Conservation (phyloP, 2,797 vertebrate genomes). For the Girardinus metallicus region DNA sequence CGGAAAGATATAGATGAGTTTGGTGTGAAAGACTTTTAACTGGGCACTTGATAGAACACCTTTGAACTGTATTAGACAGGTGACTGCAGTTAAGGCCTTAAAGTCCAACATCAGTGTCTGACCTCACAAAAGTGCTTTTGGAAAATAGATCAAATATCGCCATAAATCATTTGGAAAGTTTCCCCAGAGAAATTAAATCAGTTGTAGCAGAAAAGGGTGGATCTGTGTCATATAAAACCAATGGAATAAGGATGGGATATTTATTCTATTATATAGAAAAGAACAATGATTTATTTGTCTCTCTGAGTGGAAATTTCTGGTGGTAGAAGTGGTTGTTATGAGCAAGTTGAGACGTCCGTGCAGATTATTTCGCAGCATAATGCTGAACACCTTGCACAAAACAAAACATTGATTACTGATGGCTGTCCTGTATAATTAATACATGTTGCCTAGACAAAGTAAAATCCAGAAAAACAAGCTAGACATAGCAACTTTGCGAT, state of each 20-base stretch:
- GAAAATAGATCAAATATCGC: neutral
- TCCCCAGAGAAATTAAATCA: neutral
- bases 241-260: neutral
- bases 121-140: neutral
- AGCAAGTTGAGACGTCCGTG: neutral
- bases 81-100: neutral
- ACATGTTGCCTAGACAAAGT: neutral
- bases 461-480: slow-evolving; percentile 33
- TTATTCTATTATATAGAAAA: neutral
- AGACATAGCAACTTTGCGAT: neutral
- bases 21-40: neutral
- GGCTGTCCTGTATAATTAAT: neutral
- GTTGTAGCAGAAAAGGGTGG: neutral
- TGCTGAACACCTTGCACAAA: neutral
- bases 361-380: neutral
- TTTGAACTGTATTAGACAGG: neutral
- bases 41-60: neutral
- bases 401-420: slow-evolving; percentile 5
- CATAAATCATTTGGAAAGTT: neutral
- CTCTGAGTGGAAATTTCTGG: neutral
- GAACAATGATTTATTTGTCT: neutral
- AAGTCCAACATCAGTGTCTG: too few relatives aligned
- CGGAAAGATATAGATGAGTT: neutral
- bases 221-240: neutral
- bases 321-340: neutral